Conservation (phyloP, 2,113 vertebrate genomes). For the Catharus bicknelli region DNA sequence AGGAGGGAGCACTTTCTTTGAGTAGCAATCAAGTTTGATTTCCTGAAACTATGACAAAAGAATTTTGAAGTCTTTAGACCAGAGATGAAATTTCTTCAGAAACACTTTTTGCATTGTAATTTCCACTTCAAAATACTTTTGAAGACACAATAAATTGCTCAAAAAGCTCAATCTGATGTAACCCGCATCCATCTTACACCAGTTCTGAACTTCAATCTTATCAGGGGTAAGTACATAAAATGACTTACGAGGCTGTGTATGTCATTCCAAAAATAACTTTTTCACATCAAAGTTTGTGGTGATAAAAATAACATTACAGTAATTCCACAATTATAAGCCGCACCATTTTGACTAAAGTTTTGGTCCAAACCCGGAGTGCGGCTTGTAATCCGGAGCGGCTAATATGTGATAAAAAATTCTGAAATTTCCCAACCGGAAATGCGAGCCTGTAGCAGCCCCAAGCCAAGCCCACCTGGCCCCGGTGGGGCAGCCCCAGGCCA, state of each 20-base stretch:
- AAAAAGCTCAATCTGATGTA: neutral
- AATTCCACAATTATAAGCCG: no score
- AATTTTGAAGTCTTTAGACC: neutral
- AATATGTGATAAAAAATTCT: no score
- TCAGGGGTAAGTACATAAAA: neutral
- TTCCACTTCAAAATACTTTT: neutral
- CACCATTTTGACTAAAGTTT: no score
- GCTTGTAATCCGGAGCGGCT: no score
- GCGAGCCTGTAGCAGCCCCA: no score
- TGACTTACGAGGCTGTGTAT: fast-evolving
- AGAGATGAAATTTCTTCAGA: neutral
- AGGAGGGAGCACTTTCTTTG: neutral
- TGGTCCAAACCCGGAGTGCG: no score
- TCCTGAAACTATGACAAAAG: neutral
- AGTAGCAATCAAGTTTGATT: neutral
- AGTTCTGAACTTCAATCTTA: neutral
- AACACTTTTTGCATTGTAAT: neutral
- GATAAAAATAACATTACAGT: neutral
- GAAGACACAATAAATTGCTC: neutral
- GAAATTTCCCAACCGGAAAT: no score
- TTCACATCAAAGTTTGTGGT: neutral
- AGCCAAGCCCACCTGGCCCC: no score
- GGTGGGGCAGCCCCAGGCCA: no score
- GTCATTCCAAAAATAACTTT: neutral
- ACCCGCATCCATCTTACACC: neutral